Base-by-base conservation (phyloP, 2,797 vertebrate genomes). In the Steatocranus sp. region DNA sequence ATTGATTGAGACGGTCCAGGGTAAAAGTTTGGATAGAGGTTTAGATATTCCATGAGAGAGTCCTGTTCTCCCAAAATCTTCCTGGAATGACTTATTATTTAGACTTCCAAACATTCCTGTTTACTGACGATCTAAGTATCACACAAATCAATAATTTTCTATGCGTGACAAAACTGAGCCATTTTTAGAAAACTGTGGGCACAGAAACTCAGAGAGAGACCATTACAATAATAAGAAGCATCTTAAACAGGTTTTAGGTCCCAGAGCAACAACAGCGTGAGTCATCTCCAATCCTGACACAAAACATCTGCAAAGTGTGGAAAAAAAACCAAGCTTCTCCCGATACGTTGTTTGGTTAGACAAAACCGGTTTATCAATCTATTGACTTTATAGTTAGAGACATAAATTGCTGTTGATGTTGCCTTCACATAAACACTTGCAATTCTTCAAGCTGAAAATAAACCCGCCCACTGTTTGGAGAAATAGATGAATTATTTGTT, bases 221-320 rank as follows among this genome's bases (percentile, higher is more conserved):
- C 58, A 66, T 81, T 81, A 63, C 41, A 36, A 81, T 78, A 87
- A 90, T 63, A 86, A 89, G 87, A 88, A 84, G 34, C 48, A 86
- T 81, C 30, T 86, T 80, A 32, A 80, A 87, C 73, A 80, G 41
- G 66, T 90, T 88, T 83, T 14, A 76, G 11, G 30, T 81, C 61
- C 81, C 75, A 76, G 46, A 68, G 78, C 54, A 86, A 58, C 54
- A 86, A 58, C 63, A 82, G 78, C 5, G 49, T 84, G 85, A 90
- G 79, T 90, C 83, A 88, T 75, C 79, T 87, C 17, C 38, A 51
- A 66, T 56, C 53, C 11, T 79, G 70, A 90, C 83, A 82, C 30
- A 83, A 87, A 93, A 87, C 88, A 92, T 91, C 79, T 92, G 89
- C 8, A 61, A 76, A 76, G 30, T 73, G 74, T 49, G 49, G 17